Percentiles rank a stretch among this genome's conserved stretches.
Conservation (phyloP, 2,113 vertebrate genomes). For the Plecotus auritus region DNA sequence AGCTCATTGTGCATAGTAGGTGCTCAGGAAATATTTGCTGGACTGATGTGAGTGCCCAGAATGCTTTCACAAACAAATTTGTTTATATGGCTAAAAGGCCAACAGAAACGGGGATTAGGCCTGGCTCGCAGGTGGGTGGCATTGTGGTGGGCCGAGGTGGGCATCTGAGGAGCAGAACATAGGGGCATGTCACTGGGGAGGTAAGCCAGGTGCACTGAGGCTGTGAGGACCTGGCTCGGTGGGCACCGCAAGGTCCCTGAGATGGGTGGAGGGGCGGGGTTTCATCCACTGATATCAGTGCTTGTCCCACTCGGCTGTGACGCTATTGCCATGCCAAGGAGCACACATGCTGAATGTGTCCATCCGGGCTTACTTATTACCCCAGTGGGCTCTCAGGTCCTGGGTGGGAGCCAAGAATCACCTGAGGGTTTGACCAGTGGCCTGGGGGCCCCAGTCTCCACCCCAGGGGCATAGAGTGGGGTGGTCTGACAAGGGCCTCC, state of each 20-base stretch:
- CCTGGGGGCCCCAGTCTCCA: not conserved
- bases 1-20: not conserved
- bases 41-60: not conserved
- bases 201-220: not conserved
- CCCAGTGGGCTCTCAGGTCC: not conserved
- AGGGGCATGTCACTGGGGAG: not conserved
- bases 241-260: not conserved
- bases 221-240: not conserved
- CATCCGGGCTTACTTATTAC: not conserved
- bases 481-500: not conserved
- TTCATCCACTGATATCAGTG: not conserved
- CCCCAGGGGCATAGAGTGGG: not conserved
- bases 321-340: not conserved
- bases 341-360: not conserved
- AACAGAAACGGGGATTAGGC: not conserved
- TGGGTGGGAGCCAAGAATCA: not conserved
- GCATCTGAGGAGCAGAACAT: not conserved
- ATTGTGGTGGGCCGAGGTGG: not conserved
- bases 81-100: not conserved
- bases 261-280: not conserved
- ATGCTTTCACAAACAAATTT: not conserved
- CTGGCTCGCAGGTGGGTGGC: not conserved
- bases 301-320: not conserved
- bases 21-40: not conserved
- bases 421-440: not conserved